Conservation (phyloP, 2,113 vertebrate genomes). For the Polypterus senegalus region DNA sequence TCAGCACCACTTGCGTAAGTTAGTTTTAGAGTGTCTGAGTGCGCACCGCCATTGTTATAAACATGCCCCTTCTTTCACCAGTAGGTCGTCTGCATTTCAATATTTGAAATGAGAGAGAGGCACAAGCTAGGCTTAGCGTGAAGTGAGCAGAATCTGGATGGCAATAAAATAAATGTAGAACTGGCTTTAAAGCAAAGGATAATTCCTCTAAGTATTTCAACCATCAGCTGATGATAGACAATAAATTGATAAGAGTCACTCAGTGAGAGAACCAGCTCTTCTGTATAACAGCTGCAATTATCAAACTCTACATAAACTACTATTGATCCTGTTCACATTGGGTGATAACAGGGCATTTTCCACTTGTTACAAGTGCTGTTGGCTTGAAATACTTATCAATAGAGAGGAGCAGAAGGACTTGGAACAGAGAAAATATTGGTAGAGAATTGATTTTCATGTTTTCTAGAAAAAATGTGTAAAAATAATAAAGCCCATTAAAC, state of each 20-base stretch:
- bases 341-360: conserved; percentile 78
- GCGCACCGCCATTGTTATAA: no score
- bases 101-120: no score
- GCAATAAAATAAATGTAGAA: conserved; percentile 2
- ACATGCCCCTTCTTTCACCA: no score
- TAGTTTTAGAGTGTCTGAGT: no score
- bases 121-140: no score
- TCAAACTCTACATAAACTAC: conserved; percentile 72
- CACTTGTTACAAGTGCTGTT: conserved; percentile 83
- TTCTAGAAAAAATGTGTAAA: neutral
- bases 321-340: conserved; percentile 67
- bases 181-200: conserved; percentile 7
- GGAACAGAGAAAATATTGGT: conserved; percentile 48
- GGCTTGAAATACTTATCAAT: conserved; percentile 66
- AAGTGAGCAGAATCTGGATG: no score
- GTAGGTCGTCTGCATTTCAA: no score
- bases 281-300: conserved; percentile 81
- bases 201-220: conserved; percentile 20
- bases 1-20: no score
- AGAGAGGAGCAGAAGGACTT: conserved; percentile 68
- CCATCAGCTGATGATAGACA: conserved; percentile 72
- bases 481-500: no score
- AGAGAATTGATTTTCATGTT: conserved; percentile 16
- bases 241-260: conserved; percentile 78
- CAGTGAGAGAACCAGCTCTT: conserved; percentile 68